A percentile compares a stretch with the other conserved stretches of the same genome.
These are phyloP conservation scores for Centrocercus urophasianus DNA, from an alignment of 2,113 vertebrate species.

Conservation along the genomic window DNA sequence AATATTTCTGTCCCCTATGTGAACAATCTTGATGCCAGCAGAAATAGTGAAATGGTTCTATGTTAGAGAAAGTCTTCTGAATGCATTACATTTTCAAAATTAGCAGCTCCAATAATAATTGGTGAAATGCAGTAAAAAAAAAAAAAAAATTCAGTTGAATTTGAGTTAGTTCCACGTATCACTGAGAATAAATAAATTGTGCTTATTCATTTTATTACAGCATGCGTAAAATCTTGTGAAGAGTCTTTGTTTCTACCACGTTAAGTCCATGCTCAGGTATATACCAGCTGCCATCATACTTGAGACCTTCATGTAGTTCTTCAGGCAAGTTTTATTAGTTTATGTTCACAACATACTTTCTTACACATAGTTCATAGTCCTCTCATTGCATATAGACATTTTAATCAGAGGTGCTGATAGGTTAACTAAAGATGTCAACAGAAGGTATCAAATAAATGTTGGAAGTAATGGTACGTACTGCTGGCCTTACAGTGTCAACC, in stretches of 20 bases:
- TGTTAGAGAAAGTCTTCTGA: not conserved
- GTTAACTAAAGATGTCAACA: not conserved
- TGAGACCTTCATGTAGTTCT: not conserved
- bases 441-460: not conserved
- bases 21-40: not conserved
- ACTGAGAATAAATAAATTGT: not conserved
- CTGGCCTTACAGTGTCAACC: not conserved
- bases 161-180: not conserved
- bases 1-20: not conserved
- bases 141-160: not conserved
- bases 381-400: fast-evolving
- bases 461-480: not conserved
- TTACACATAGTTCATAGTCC: not conserved
- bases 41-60: not conserved
- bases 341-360: not conserved
- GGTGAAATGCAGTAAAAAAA: not conserved
- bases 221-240: not conserved
- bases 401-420: not conserved
- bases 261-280: not conserved
- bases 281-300: not conserved
- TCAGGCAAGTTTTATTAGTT: fast-evolving
- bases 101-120: not conserved
- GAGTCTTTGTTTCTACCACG: not conserved
- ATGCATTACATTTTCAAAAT: not conserved
- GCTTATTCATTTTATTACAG: not conserved